phyloP scores from a whole-genome alignment of 2,888 invertebrate species.

The Clistopyga incitator region DNA sequence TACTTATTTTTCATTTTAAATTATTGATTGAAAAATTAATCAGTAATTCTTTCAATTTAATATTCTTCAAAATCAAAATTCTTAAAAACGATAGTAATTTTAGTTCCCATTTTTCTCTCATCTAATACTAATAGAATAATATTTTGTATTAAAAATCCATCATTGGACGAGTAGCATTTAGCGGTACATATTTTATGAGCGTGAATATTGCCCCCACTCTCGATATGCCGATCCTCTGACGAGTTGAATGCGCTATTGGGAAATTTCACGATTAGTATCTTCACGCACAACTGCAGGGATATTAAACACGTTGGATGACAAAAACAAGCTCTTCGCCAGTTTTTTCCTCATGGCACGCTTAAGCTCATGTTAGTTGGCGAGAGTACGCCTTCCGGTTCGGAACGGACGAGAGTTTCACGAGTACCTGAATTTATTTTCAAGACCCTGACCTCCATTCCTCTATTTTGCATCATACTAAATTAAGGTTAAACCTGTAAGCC shows the following conservation, averaged over 20 bases:
- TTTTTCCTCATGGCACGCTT: not conserved
- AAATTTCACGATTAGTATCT: constrained; percentile 6
- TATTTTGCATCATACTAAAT: constrained; percentile 5
- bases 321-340: not conserved
- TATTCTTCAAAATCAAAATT: too few species aligned
- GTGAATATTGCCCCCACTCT: too few species aligned
- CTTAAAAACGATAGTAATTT: too few species aligned
- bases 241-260: constrained; percentile 1
- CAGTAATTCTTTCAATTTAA: too few species aligned
- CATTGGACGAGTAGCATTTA: too few species aligned
- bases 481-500: not conserved
- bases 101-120: too few species aligned
- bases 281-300: constrained; percentile 14
- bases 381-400: constrained; percentile 1
- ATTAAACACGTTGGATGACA: too few species aligned
- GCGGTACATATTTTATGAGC: too few species aligned
- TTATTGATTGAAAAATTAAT: too few species aligned
- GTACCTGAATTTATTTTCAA: not conserved
- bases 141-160: too few species aligned
- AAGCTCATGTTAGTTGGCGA: constrained; percentile 1
- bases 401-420: not conserved
- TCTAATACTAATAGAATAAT: too few species aligned
- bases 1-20: too few species aligned
- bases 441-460: constrained; percentile 4
- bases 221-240: not conserved